Evolutionary conservation across 2,113 vertebrate species (phyloP), one percentile per base, ranked within the genome.

Genomic region (Salminus brasiliensis): DNA sequence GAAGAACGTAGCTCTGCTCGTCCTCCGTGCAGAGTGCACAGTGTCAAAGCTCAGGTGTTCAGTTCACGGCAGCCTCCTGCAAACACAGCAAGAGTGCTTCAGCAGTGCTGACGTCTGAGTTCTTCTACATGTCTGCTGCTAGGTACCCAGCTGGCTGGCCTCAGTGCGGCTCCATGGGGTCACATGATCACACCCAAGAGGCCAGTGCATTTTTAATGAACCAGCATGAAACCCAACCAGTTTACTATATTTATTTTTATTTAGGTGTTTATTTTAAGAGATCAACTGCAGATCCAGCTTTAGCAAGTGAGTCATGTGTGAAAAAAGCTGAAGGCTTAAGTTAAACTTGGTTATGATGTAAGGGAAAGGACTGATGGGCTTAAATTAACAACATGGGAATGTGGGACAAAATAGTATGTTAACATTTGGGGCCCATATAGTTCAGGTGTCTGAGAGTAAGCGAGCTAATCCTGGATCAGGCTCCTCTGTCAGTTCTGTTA

Each of bases 81-180:
- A 72, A 63, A 47, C 74, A 43, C 73, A 80, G 73, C 74, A 72
- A 43, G 59, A 41, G 67, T 23, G 23, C 6, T 66, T 67, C 68
- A 10, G 60, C 65, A 32, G 13, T 72, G 82, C 77, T 80, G 82
- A 83, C 66, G 39, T 41, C 45, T 29, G 71, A 41, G 9, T 67
- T 76, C 47, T 49, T 72, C 29, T 36, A 16, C 36, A 30, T n/a
- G 30, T 68, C 60, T 76, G 78, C 74, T 76, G 73, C 11, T 29
- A 67, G 63, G 69, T 76, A 23, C 30, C 59, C 68, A 80, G 74
- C 60, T 76, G 78, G 41, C 52, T 47, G 45, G 41, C 27, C 47
- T 74, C 21, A 29, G 29, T 13, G 3, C 39, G 47, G 30, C 15
- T n/a, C 29, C 7, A 1, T 32, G 32, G 11, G 15, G 72, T 76